Percentiles rank a stretch among this genome's conserved stretches.
phyloP scores from a whole-genome alignment of 2,797 vertebrate genomes.

The Microchirus variegatus region DNA sequence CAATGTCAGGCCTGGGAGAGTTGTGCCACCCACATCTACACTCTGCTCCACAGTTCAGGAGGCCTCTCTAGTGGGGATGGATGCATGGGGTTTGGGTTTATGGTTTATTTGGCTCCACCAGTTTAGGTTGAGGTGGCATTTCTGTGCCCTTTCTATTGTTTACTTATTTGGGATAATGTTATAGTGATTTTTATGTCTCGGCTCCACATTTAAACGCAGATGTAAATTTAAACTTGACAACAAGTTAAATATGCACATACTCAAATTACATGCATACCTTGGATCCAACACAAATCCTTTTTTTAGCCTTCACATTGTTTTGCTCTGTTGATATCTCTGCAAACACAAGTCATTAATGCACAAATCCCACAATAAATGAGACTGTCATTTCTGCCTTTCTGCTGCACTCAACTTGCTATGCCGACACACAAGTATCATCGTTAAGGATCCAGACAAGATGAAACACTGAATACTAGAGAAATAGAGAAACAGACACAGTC shows the following conservation, averaged over 20 bases:
- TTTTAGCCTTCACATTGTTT: background rate
- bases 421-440: too few relatives aligned
- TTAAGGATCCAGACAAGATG: too few relatives aligned
- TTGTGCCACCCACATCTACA: slow-evolving; percentile 77
- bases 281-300: background rate
- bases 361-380: background rate
- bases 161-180: slow-evolving; percentile 42
- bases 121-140: slow-evolving; percentile 51
- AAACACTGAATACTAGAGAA: too few relatives aligned
- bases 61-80: slow-evolving; percentile 65
- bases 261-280: slow-evolving; percentile 25
- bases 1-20: slow-evolving; percentile 78
- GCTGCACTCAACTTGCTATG: background rate
- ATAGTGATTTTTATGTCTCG: slow-evolving; percentile 12
- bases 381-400: slow-evolving; percentile 1
- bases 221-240: slow-evolving; percentile 22
- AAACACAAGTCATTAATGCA: slow-evolving; percentile 10
- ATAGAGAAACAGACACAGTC: too few relatives aligned
- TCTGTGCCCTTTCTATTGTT: slow-evolving; percentile 45
- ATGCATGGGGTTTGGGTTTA: slow-evolving; percentile 50
- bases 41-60: slow-evolving; percentile 65
- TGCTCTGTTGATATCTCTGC: slow-evolving; percentile 5
- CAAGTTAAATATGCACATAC: slow-evolving; percentile 25
- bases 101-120: slow-evolving; percentile 49
- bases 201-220: slow-evolving; percentile 19